phyloP scores from a whole-genome alignment of 2,113 vertebrate species.

The Plestiodon gilberti region DNA sequence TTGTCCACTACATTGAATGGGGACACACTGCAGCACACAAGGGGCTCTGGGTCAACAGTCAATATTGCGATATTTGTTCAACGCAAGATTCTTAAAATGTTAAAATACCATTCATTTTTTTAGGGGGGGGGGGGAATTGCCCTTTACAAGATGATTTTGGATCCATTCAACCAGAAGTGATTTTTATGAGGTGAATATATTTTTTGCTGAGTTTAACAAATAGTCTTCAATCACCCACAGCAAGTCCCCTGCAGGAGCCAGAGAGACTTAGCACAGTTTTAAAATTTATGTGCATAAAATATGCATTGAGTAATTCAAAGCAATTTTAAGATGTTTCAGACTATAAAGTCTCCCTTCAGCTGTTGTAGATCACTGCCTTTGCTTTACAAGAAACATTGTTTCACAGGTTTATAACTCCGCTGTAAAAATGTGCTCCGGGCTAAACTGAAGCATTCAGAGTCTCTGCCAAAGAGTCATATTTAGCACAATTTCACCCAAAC shows the following conservation, averaged over 20 bases:
- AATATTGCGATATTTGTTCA: background rate
- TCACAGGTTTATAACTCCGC: conserved; percentile 56
- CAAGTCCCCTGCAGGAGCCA: conserved; percentile 19
- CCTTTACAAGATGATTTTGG: conserved; percentile 24
- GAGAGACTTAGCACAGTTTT: conserved; percentile 10
- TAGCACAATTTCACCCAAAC: conserved; percentile 29
- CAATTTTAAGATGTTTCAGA: conserved; percentile 56
- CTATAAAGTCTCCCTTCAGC: conserved; percentile 56
- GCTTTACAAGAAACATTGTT: conserved; percentile 60
- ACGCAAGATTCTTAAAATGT: background rate
- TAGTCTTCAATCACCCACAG: conserved; percentile 44
- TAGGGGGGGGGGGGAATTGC: background rate
- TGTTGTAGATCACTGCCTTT: conserved; percentile 56
- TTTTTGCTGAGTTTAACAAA: conserved; percentile 61
- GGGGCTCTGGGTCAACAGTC: background rate
- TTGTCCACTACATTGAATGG: background rate
- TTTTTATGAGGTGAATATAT: conserved; percentile 49
- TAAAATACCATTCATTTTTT: background rate
- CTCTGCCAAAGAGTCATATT: conserved; percentile 38
- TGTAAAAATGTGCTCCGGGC: conserved; percentile 55
- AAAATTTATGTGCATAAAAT: conserved; percentile 57
- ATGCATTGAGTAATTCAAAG: conserved; percentile 63
- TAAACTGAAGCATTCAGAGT: conserved; percentile 43
- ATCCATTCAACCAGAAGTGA: conserved; percentile 12
- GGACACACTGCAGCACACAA: background rate